Conservation (phyloP, 37 sponge, comb jelly and placozoan genomes). For the Theonella swinhoei region DNA sequence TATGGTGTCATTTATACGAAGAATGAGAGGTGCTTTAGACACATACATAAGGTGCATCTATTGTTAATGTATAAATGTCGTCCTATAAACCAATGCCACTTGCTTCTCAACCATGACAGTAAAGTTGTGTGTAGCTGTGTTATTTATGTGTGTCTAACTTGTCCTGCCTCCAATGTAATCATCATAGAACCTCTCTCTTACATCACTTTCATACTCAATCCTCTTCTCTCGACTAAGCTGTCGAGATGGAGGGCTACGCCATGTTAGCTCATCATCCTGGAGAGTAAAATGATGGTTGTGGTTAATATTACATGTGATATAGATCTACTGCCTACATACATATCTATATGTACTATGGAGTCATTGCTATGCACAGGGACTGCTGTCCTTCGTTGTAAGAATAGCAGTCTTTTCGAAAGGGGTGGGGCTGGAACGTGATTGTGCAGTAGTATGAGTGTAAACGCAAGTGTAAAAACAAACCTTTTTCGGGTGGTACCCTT, state of each 20-base stretch:
- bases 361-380: too few species aligned
- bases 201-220: constrained; percentile 55
- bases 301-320: too few species aligned
- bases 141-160: constrained; percentile 32
- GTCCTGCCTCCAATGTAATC: constrained; percentile 69
- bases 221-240: constrained; percentile 57
- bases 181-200: constrained; percentile 77
- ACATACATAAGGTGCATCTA: constrained; percentile 9
- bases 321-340: too few species aligned
- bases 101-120: background rate
- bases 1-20: background rate
- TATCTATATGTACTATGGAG: too few species aligned
- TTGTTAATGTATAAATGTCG: background rate
- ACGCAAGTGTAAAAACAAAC: background rate
- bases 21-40: too few species aligned
- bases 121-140: background rate
- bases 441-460: background rate
- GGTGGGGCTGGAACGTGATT: background rate
- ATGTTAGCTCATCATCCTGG: constrained; percentile 48
- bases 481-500: constrained; percentile 60
- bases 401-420: too few species aligned
- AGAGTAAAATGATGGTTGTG: background rate
- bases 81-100: background rate
- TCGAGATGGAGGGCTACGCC: constrained; percentile 64
- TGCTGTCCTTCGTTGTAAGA: too few species aligned